phyloP scores from a whole-genome alignment of 2,888 invertebrate genomes.

The Spodoptera littoralis region DNA sequence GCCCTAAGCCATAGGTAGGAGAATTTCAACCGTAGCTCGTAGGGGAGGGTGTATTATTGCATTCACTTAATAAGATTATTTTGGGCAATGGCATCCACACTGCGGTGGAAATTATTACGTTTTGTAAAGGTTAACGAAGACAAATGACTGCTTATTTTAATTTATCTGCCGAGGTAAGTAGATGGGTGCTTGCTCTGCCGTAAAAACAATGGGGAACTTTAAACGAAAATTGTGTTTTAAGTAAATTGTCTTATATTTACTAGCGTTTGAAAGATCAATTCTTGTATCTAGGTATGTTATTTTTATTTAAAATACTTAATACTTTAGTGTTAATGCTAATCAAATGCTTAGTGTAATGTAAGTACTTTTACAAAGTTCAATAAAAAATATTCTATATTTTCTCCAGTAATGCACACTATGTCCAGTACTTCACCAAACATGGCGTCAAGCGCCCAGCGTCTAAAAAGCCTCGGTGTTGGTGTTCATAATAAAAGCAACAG shows the following conservation, averaged over 20 bases:
- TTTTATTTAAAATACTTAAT: too few species aligned
- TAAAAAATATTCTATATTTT: too few species aligned
- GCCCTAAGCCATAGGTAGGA: constrained; percentile 19
- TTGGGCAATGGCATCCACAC: constrained; percentile 27
- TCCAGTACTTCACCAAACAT: not conserved
- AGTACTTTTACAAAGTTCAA: too few species aligned
- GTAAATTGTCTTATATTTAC: too few species aligned
- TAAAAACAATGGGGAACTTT: too few species aligned
- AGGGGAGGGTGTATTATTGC: constrained; percentile 46
- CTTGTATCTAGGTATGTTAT: too few species aligned
- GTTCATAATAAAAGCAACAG: constrained; percentile 27
- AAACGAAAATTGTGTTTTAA: too few species aligned
- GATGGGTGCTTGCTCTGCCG: too few species aligned
- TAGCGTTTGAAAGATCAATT: too few species aligned
- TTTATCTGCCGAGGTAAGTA: not conserved
- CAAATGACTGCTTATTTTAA: constrained; percentile 13
- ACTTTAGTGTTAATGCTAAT: too few species aligned
- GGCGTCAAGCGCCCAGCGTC: not conserved
- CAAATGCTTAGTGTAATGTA: too few species aligned
- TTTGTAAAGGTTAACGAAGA: constrained; percentile 18
- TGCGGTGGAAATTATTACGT: constrained; percentile 20
- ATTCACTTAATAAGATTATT: constrained; percentile 51
- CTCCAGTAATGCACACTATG: not conserved
- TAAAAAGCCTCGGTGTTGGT: constrained; percentile 22
- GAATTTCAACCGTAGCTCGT: constrained; percentile 16